Base-by-base conservation (phyloP, 2,888 invertebrate species). In the Diploptera punctata region DNA sequence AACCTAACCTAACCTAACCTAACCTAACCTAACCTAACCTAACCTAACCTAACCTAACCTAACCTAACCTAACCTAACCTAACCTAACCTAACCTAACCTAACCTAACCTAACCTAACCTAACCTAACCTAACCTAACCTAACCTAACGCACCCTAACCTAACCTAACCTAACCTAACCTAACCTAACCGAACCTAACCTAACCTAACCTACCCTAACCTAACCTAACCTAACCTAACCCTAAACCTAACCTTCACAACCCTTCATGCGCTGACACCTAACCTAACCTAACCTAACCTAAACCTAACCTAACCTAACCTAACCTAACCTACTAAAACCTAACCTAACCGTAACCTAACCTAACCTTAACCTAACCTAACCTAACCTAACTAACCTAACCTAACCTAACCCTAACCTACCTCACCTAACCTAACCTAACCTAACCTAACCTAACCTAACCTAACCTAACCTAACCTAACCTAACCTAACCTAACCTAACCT, bases 371-470 rank as follows among this genome's bases (percentile, higher is more conserved):
- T n/a, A 49, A 13, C 49, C 18, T n/a, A 49, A 13, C 49, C 18
- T 16, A 57, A 7, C 57, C 24, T 24, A 57, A 21, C 57, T 57
- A 57, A 74, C 72, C 74, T 74, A 73, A 74, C 70, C 72, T 74
- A 74, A 74, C 57, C 57, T 57, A 57, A 57, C 57, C 57, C 21
- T 21, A 54, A 19, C 54, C 21, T 21, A 54, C 54, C 74, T 73
- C 60, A 74, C 57, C 49, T 49, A 49, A 49, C 49, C 49, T 49
- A 49, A 49, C 33, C 49, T 57, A 57, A 74, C 74, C 74, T 74
- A 73, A 74, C 72, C 74, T 74, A 74, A 33, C 49, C 49, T 57
- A 57, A 74, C 74, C 74, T 74, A 73, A 74, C 72, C 74, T 74
- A 74, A 74, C 74, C 24, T 7, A 57, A 5, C 57, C 9, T 4